Conservation (phyloP, 1,140 invertebrate genomes). For the Trachymyrmex cornetzi region DNA sequence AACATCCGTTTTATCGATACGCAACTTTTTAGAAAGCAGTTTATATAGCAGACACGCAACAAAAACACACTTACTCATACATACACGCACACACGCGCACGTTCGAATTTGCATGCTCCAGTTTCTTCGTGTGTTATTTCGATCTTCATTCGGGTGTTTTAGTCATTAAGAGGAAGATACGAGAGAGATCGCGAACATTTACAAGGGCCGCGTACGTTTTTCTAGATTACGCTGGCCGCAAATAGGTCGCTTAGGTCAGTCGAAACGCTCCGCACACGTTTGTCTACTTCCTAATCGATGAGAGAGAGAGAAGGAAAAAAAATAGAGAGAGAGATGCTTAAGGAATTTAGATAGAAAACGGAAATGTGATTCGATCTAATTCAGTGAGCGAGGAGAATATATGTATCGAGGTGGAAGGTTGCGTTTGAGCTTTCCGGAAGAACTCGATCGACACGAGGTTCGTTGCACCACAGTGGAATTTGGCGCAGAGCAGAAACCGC, state of each 20-base stretch:
- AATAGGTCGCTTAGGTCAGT: constrained; percentile 37
- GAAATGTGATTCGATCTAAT: constrained; percentile 64
- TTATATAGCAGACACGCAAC: neutral
- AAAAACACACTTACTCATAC: constrained; percentile 8
- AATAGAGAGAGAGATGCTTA: constrained; percentile 44
- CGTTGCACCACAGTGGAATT: neutral
- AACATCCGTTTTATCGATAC: neutral
- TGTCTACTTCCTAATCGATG: constrained; percentile 62
- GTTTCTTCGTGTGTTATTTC: constrained; percentile 76
- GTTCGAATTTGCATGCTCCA: constrained; percentile 74
- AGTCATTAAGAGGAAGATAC: constrained; percentile 63
- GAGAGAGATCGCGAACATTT: constrained; percentile 41
- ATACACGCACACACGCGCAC: constrained; percentile 55
- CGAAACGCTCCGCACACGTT: constrained; percentile 59
- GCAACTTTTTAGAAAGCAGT: constrained; percentile 7
- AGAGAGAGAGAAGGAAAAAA: constrained; percentile 40
- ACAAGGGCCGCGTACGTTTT: constrained; percentile 19
- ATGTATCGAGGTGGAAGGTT: constrained; percentile 20
- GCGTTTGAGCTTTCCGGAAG: constrained; percentile 45
- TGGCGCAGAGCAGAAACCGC: neutral
- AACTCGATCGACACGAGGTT: constrained; percentile 13
- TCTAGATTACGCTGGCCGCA: neutral
- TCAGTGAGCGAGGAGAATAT: neutral
- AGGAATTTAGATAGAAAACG: constrained; percentile 65
- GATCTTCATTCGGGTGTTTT: constrained; percentile 72